phyloP scores from a whole-genome alignment of 2,113 vertebrate genomes.

The Talpa occidentalis region DNA sequence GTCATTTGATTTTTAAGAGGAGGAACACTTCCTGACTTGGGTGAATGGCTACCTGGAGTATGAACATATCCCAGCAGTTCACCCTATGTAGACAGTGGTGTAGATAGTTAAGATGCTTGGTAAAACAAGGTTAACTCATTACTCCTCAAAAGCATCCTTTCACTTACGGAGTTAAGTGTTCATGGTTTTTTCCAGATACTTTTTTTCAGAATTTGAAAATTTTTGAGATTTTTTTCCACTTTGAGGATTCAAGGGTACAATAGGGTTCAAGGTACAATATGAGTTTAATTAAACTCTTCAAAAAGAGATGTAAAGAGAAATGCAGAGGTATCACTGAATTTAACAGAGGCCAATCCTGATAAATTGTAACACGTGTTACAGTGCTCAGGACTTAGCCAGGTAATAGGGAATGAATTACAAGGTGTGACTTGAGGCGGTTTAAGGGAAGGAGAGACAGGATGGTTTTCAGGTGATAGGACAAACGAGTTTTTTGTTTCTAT shows the following conservation, averaged over 20 bases:
- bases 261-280: slow-evolving; percentile 45
- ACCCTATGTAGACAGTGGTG: not conserved
- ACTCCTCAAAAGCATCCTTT: slow-evolving; percentile 8
- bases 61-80: not conserved
- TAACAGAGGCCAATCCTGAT: not conserved
- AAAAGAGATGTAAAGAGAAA: not conserved
- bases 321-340: not conserved
- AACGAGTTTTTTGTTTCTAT: not conserved
- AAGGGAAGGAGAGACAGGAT: not conserved
- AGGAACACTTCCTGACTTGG: not conserved
- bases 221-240: not conserved
- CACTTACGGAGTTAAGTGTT: not conserved
- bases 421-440: not conserved
- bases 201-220: slow-evolving; percentile 7
- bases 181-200: not conserved
- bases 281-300: not conserved
- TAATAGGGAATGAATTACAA: not conserved
- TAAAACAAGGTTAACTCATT: not conserved
- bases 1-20: not conserved
- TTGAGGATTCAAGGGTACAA: not conserved
- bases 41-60: not conserved
- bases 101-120: not conserved
- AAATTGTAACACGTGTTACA: not conserved
- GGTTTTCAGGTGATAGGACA: not conserved
- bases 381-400: not conserved